Percentiles rank a stretch among this genome's conserved stretches.
Conservation (phyloP, 2,888 invertebrate species). For the Ptychoptera albimana region DNA sequence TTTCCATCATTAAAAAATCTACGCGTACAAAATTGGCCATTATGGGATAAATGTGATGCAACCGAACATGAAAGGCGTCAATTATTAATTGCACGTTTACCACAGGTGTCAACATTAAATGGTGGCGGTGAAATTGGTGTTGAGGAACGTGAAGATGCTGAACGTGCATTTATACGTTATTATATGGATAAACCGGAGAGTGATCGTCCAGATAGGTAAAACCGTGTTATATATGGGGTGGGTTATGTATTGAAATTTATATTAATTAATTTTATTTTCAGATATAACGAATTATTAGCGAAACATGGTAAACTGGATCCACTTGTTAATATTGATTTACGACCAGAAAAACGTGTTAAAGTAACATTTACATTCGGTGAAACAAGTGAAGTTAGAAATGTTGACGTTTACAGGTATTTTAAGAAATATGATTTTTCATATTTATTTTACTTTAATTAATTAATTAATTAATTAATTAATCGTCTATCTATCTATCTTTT, state of each 20-base stretch:
- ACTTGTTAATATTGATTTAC: conserved; percentile 71
- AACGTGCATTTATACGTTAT: conserved; percentile 81
- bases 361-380: conserved; percentile 70
- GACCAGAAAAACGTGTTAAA: conserved; percentile 74
- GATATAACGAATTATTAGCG: conserved; percentile 57
- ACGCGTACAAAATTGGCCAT: conserved; percentile 59
- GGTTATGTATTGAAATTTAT: conserved; percentile 1
- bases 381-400: conserved; percentile 52
- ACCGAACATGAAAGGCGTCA: conserved; percentile 81
- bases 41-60: conserved; percentile 63
- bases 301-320: conserved; percentile 84
- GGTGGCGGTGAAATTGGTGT: conserved; percentile 72
- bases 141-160: conserved; percentile 82
- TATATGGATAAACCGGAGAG: conserved; percentile 79
- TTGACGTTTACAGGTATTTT: conserved; percentile 51
- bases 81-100: conserved; percentile 72
- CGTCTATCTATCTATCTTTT: too few relatives aligned
- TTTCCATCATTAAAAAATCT: conserved; percentile 74
- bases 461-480: too few relatives aligned
- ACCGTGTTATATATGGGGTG: conserved; percentile 20
- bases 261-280: background rate
- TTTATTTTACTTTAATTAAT: too few relatives aligned
- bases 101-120: conserved; percentile 71
- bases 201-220: conserved; percentile 49
- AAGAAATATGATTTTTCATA: background rate